Base-by-base conservation (phyloP, 2,113 vertebrate species). In the Stomatorhinus ivindoensis region DNA sequence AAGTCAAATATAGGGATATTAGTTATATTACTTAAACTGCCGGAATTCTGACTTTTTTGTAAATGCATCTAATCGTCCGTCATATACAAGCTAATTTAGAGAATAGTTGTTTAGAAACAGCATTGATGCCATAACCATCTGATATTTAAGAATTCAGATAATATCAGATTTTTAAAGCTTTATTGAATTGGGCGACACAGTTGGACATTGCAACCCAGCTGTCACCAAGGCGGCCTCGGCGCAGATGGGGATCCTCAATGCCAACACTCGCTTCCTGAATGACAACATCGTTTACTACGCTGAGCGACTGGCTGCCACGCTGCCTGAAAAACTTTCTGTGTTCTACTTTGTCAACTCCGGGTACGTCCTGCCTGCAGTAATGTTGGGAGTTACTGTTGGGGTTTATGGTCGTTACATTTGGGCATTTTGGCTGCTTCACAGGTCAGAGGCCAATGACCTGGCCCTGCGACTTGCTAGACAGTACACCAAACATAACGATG, bases 291-390 rank as follows among this genome's bases (percentile, higher is more conserved):
- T 98, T 2, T 90, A 95, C 89, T 99, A 98, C 5, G 98, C 97
- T 0, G 93, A 96, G 4, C 96, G 96, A 44, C 96, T 99, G 85
- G 94, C 97, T 9, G 92, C 95, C 91, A 98, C 96, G 0, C 93
- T 99, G 61, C 98, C 98, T 0, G 93, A 96, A 87, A 94, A 96
- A 91, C 95, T 99, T 24, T 93, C 94, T 69, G 94, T 95, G 88
- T 99, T 99, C 92, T 99, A 98, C 92, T 98, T 99, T 93, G 94
- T 99, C 90, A 99, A 99, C 94, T 99, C 98, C 1, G 98, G 98
- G 98, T 99, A 94, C 95, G 95, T 91, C 42, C 13, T 4, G 61
- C 19, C 39, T 42, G 55, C 84, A 13, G 39, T 24, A 39, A 11
- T n/a, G 24, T 21, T 46, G 9, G 44, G 39, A n/a, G n/a, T 35